Evolutionary conservation across 1,140 invertebrate genomes (phyloP).

Genomic region (Chymomyza costata): DNA sequence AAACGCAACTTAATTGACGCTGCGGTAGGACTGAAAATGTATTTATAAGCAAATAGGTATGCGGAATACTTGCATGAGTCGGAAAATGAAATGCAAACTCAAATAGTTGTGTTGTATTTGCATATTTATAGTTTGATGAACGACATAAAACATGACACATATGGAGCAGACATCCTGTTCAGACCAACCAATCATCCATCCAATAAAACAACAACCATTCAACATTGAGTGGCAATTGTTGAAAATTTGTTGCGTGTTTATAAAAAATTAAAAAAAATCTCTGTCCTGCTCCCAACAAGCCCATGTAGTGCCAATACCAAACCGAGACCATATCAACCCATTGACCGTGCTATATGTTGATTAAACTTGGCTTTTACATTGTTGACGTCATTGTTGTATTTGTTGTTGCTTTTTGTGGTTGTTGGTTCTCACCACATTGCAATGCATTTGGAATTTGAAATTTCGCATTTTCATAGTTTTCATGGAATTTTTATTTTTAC

Average conservation of each 20-base stretch:
- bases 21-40: too few species aligned
- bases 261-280: slow-evolving; percentile 66
- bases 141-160: too few species aligned
- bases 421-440: slow-evolving; percentile 10
- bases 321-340: too few species aligned
- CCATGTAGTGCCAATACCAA: slow-evolving; percentile 19
- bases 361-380: slow-evolving; percentile 67
- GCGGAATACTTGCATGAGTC: too few species aligned
- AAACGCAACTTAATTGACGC: too few species aligned
- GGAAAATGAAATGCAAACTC: too few species aligned
- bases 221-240: slow-evolving; percentile 30
- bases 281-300: slow-evolving; percentile 5
- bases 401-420: slow-evolving; percentile 38
- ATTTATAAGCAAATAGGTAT: too few species aligned
- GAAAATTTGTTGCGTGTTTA: slow-evolving; percentile 64
- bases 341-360: slow-evolving; percentile 47
- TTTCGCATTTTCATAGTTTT: slow-evolving; percentile 20
- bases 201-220: too few species aligned
- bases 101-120: too few species aligned
- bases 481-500: slow-evolving; percentile 7
- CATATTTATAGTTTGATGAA: too few species aligned
- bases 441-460: slow-evolving; percentile 41
- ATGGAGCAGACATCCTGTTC: too few species aligned
- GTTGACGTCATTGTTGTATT: slow-evolving; percentile 31
- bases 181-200: too few species aligned